Conservation (phyloP, 1,140 invertebrate genomes). For the Leptestheria dahalacensis region DNA sequence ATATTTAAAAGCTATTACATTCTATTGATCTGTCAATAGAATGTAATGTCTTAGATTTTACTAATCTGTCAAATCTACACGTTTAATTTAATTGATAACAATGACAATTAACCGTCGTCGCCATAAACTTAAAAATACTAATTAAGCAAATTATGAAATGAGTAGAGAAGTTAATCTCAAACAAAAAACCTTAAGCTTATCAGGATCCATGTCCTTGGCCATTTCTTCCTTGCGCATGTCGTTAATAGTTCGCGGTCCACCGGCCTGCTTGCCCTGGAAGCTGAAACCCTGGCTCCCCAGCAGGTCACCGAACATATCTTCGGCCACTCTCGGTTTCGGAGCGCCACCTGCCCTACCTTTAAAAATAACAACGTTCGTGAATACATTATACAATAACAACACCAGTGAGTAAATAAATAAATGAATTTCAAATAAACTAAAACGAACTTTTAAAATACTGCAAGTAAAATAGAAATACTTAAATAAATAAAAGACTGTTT, state of each 20-base stretch:
- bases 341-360: slow-evolving; percentile 19
- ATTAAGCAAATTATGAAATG: no score
- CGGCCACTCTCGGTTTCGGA: slow-evolving; percentile 31
- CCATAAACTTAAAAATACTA: no score
- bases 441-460: background rate
- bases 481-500: no score
- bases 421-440: slow-evolving; percentile 10
- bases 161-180: no score
- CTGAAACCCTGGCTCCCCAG: slow-evolving; percentile 75
- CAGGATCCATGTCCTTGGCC: slow-evolving; percentile 76
- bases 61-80: no score
- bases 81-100: no score
- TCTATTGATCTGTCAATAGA: no score
- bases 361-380: background rate
- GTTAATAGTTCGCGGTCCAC: slow-evolving; percentile 74
- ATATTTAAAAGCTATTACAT: no score
- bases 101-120: no score
- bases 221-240: slow-evolving; percentile 80
- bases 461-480: background rate
- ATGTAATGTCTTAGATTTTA: no score
- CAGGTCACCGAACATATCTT: slow-evolving; percentile 77
- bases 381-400: background rate
- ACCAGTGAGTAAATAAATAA: no score
- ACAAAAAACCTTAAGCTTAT: slow-evolving; percentile 66
- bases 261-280: slow-evolving; percentile 51